A percentile compares a stretch with the other conserved stretches of the same genome.
Evolutionary conservation across 1,140 invertebrate genomes (phyloP).

Genomic region (Mya arenaria): DNA sequence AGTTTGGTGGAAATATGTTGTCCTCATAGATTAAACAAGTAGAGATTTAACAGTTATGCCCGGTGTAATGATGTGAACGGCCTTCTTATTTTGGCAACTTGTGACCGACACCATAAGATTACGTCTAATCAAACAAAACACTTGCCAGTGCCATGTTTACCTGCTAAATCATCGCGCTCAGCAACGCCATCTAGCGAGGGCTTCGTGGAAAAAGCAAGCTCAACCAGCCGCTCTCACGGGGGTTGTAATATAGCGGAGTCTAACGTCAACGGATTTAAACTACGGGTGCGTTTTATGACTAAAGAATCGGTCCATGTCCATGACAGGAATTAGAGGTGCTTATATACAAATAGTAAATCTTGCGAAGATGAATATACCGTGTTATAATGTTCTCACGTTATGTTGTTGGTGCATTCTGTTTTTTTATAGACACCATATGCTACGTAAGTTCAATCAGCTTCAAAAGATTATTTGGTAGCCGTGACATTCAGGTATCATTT

Average conservation of each 20-base stretch:
- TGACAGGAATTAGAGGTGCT: slow-evolving; percentile 30
- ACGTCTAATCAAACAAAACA: slow-evolving; percentile 26
- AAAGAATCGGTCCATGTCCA: slow-evolving; percentile 60
- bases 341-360: slow-evolving; percentile 6
- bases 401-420: no score
- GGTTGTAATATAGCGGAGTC: slow-evolving; percentile 70
- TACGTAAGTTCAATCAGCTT: no score
- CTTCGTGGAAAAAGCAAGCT: slow-evolving; percentile 50
- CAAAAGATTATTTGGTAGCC: no score
- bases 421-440: no score
- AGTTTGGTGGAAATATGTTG: slow-evolving; percentile 72
- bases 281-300: slow-evolving; percentile 69
- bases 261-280: slow-evolving; percentile 72
- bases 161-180: slow-evolving; percentile 24
- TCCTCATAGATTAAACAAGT: slow-evolving; percentile 49
- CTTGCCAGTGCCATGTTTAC: slow-evolving; percentile 43
- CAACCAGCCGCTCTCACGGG: slow-evolving; percentile 17
- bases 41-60: slow-evolving; percentile 35
- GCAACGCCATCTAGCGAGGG: slow-evolving; percentile 45
- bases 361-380: neutral
- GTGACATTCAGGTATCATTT: no score
- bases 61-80: slow-evolving; percentile 4
- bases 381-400: no score
- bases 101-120: slow-evolving; percentile 21
- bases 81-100: slow-evolving; percentile 28